phyloP scores from a whole-genome alignment of 2,797 vertebrate species.

The Sebastes ruberrimus region DNA sequence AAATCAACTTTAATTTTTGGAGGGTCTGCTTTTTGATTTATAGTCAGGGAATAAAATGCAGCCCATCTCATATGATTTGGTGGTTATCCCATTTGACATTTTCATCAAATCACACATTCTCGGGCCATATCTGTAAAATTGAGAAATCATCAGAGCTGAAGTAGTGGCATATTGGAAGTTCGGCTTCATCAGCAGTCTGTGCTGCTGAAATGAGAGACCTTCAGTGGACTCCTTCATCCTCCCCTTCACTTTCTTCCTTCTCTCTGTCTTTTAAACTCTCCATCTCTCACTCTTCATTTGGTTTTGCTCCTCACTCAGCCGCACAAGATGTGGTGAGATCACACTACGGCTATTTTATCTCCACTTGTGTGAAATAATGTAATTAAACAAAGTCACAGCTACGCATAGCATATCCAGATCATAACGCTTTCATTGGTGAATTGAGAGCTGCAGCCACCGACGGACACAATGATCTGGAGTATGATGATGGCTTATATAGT shows the following conservation, averaged over 20 bases:
- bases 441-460: slow-evolving; percentile 13
- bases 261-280: slow-evolving; percentile 60
- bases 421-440: slow-evolving; percentile 27
- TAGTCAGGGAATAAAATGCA: slow-evolving; percentile 73
- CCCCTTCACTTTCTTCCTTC: slow-evolving; percentile 25
- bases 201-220: slow-evolving; percentile 78
- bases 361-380: slow-evolving; percentile 61
- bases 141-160: slow-evolving; percentile 82
- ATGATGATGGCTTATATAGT: slow-evolving; percentile 27
- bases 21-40: slow-evolving; percentile 78
- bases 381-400: slow-evolving; percentile 59
- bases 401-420: slow-evolving; percentile 37
- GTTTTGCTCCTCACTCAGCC: slow-evolving; percentile 46
- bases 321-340: slow-evolving; percentile 54
- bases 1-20: slow-evolving; percentile 70
- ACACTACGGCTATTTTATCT: slow-evolving; percentile 60
- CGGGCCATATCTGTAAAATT: slow-evolving; percentile 82
- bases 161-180: slow-evolving; percentile 81
- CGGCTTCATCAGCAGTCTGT: slow-evolving; percentile 84
- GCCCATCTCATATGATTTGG: slow-evolving; percentile 76
- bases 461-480: slow-evolving; percentile 9
- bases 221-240: slow-evolving; percentile 60
- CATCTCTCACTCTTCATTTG: slow-evolving; percentile 56
- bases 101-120: slow-evolving; percentile 81
- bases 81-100: slow-evolving; percentile 81